Base-by-base conservation (phyloP, 2,888 invertebrate species). In the Drosophila histrio region DNA sequence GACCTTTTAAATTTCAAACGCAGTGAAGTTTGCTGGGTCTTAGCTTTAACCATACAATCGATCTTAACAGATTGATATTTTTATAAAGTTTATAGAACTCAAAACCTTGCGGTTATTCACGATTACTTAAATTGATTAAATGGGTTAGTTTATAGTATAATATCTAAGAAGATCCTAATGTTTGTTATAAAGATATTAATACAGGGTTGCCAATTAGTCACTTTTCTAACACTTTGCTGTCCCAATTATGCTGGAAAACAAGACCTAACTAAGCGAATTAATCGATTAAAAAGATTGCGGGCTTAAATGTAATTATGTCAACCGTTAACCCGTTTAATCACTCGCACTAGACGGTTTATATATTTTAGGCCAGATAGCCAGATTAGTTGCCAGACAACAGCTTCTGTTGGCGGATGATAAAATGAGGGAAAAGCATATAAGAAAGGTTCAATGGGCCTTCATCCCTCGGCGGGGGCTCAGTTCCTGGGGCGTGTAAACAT, bases 401-500 rank as follows among this genome's bases (percentile, higher is more conserved):
- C 52, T 53, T 30, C 49, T 61, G 38, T 15, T 52, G 1, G 26
- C 46, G 61, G 34, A 53, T 59, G 65, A 59, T 53, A 21, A 22
- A 65, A 38, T 24, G 30, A 50, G 44, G 30, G 9, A 34, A 54
- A 11, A 38, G 22, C 24, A 28, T 47, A 32, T 36, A 6, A 8
- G 15, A 60, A 53, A 54, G 47, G 41, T 13, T 46, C 53, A 30
- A 22, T 41, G 21, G 7, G 28, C 15, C 15, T 44, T 57, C 43
- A 49, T 44, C 41, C 58, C 53, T 22, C 21, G 21, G 30, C 53
- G 8, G 41, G 9, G 47, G 32, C 54, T 28, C 38, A 39, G 24
- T 41, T 32, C 44, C 44, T 72, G 64, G 71, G 77, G 67, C 62
- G 74, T 74, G 85, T 78, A 80, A 82, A 85, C 78, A 87, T 80